Conservation (phyloP, 2,888 invertebrate species). For the Limnephilus marmoratus region DNA sequence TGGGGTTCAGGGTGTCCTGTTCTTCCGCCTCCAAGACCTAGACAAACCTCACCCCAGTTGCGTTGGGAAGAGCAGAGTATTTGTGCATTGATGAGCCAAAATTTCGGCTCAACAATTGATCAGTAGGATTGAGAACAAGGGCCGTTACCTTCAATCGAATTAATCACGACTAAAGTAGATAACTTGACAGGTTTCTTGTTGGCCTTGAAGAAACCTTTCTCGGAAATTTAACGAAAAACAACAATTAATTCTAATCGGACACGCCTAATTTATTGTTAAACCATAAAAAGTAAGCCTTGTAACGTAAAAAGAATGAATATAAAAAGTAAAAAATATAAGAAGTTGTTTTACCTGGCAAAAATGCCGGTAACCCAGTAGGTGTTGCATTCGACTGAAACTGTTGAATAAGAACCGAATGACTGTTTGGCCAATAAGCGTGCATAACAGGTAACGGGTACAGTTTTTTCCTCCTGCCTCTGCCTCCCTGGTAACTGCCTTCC, state of each 20-base stretch:
- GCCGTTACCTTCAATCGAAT: not conserved
- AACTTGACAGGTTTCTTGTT: not conserved
- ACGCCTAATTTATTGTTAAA: not conserved
- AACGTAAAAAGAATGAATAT: not conserved
- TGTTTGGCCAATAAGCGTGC: slow-evolving; percentile 6
- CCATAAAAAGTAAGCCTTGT: not conserved
- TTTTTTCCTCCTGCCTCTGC: not conserved
- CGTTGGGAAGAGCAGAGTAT: no score
- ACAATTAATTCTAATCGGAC: not conserved
- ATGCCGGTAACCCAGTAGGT: not conserved
- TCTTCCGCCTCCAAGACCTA: no score
- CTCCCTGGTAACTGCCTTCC: not conserved
- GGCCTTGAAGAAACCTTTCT: not conserved
- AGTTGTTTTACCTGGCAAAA: not conserved
- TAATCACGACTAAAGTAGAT: not conserved
- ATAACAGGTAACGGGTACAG: not conserved
- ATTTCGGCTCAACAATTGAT: no score
- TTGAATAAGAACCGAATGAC: not conserved
- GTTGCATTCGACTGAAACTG: not conserved
- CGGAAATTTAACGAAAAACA: not conserved
- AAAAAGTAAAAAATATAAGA: not conserved
- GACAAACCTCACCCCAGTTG: no score
- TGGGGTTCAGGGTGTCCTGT: no score
- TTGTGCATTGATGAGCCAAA: no score
- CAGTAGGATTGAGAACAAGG: no score